phyloP scores from a whole-genome alignment of 2,797 vertebrate genomes.

The Otus scops region DNA sequence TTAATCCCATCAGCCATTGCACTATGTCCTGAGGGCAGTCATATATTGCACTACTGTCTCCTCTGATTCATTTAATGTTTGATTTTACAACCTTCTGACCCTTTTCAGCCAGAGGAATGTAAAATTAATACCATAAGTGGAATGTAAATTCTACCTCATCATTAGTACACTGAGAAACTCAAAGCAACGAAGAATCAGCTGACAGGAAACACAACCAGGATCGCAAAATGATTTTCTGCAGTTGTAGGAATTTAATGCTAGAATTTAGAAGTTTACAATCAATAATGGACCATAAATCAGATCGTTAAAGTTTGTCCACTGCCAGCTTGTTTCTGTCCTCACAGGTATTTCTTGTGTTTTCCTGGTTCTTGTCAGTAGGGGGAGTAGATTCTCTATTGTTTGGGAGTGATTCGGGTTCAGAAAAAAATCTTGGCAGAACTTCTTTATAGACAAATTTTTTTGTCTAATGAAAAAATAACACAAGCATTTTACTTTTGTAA shows the following conservation, averaged over 20 bases:
- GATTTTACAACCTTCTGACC: constrained; percentile 84
- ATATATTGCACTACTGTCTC: constrained; percentile 84
- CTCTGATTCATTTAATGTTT: constrained; percentile 84
- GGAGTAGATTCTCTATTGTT: constrained; percentile 97
- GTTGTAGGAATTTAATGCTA: constrained; percentile 77
- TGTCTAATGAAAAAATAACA: background rate
- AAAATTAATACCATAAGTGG: constrained; percentile 86
- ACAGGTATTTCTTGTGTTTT: constrained; percentile 77
- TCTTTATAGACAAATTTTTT: background rate
- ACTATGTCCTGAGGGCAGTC: constrained; percentile 81
- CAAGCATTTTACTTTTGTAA: background rate
- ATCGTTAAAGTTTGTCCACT: constrained; percentile 73
- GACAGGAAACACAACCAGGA: constrained; percentile 80
- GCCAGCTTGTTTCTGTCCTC: constrained; percentile 67
- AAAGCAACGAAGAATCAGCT: constrained; percentile 79
- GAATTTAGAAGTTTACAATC: constrained; percentile 79
- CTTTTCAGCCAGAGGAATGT: constrained; percentile 81
- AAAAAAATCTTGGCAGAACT: background rate
- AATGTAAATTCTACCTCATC: constrained; percentile 83
- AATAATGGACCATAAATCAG: constrained; percentile 79
- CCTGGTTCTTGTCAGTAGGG: constrained; percentile 88
- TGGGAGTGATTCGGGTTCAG: background rate
- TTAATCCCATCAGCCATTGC: constrained; percentile 83
- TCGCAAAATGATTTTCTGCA: constrained; percentile 72
- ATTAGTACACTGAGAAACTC: constrained; percentile 80